Evolutionary conservation across 2,797 vertebrate genomes (phyloP).

Genomic region (Lateolabrax maculatus): DNA sequence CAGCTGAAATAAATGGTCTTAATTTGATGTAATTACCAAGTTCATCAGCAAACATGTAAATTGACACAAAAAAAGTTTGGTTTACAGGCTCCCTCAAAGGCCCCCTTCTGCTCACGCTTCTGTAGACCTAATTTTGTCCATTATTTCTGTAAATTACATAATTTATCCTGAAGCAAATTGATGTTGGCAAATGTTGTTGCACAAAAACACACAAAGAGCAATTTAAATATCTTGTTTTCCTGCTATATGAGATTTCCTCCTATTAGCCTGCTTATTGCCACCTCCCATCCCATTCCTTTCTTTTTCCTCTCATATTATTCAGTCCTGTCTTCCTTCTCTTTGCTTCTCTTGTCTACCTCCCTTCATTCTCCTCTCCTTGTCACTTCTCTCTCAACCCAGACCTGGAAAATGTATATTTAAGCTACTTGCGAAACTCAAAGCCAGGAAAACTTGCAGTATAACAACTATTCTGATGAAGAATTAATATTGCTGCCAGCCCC

Average conservation of each 20-base stretch:
- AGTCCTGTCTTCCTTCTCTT: not conserved
- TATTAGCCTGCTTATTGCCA: not conserved
- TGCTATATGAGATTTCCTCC: not conserved
- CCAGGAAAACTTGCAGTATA: slow-evolving; percentile 42
- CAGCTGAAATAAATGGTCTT: slow-evolving; percentile 73
- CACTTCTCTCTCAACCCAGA: slow-evolving; percentile 10
- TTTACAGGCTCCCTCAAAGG: slow-evolving; percentile 63
- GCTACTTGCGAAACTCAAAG: slow-evolving; percentile 38
- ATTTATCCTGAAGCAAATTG: slow-evolving; percentile 32
- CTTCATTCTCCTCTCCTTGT: slow-evolving; percentile 1
- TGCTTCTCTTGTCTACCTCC: not conserved
- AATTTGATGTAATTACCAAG: slow-evolving; percentile 81
- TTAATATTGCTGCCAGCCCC: slow-evolving; percentile 48
- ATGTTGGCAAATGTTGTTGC: not conserved
- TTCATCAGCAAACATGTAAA: slow-evolving; percentile 71
- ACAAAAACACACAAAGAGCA: not conserved
- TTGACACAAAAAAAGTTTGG: slow-evolving; percentile 56
- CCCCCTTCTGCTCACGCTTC: not conserved
- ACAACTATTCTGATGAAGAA: slow-evolving; percentile 56
- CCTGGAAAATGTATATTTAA: slow-evolving; percentile 51
- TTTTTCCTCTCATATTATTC: not conserved
- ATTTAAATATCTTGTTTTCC: not conserved
- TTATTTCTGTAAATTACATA: slow-evolving; percentile 4
- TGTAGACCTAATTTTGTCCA: not conserved
- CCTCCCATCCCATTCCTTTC: not conserved